Percentiles rank a stretch among this genome's conserved stretches.
phyloP scores from a whole-genome alignment of 2,888 invertebrate species.

The Apamea anceps region DNA sequence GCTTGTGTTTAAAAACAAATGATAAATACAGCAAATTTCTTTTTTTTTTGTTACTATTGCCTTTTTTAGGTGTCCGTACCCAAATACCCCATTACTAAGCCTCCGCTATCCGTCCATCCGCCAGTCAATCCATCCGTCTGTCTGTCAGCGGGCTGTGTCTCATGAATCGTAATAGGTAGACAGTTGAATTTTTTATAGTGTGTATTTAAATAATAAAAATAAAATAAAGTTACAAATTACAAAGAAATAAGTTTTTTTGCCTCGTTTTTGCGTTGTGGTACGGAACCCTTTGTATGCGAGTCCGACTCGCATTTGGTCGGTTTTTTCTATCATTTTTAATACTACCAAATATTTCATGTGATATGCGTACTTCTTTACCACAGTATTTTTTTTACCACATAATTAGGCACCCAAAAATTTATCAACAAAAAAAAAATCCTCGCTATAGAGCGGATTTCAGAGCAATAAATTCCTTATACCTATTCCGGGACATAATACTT shows the following conservation, averaged over 20 bases:
- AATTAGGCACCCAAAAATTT: slow-evolving; percentile 1
- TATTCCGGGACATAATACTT: slow-evolving; percentile 55
- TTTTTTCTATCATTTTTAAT: neutral
- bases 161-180: too few relatives aligned
- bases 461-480: slow-evolving; percentile 60
- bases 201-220: too few relatives aligned
- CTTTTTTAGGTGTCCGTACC: neutral
- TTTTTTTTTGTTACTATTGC: neutral
- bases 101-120: neutral
- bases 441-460: slow-evolving; percentile 34
- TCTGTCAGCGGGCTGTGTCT: too few relatives aligned
- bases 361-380: neutral
- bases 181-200: neutral
- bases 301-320: neutral
- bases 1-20: neutral
- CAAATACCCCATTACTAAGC: neutral
- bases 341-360: neutral
- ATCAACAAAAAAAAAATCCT: slow-evolving; percentile 8
- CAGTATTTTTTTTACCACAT: neutral
- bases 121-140: too few relatives aligned
- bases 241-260: too few relatives aligned
- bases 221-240: too few relatives aligned
- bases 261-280: too few relatives aligned
- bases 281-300: neutral
- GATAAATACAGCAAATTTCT: neutral